Percentiles rank a stretch among this genome's conserved stretches.
phyloP scores from a whole-genome alignment of 2,113 vertebrate species.

The Brachirus orientalis region DNA sequence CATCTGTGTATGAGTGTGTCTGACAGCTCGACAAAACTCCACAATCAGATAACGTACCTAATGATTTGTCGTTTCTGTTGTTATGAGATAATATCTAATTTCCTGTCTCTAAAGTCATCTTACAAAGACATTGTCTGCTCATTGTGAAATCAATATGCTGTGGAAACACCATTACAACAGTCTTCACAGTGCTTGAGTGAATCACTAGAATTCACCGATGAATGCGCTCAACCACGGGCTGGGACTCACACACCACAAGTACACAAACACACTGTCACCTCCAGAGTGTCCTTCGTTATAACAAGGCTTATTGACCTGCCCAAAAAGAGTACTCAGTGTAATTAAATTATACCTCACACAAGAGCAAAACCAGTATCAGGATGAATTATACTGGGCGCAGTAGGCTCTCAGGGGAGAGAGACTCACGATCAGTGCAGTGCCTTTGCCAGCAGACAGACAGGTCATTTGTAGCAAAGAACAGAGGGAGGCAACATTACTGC shows the following conservation, averaged over 20 bases:
- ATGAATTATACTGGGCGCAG: conserved; percentile 44
- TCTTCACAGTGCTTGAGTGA: conserved; percentile 53
- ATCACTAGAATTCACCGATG: conserved; percentile 36
- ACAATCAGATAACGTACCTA: conserved; percentile 57
- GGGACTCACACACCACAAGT: conserved; percentile 8
- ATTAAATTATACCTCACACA: conserved; percentile 43
- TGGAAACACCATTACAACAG: conserved; percentile 67
- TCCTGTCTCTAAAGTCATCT: conserved; percentile 62
- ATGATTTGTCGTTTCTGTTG: conserved; percentile 51
- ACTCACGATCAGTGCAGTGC: conserved; percentile 39
- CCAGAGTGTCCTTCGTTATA: conserved; percentile 37
- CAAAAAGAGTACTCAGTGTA: conserved; percentile 35
- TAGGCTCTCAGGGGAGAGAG: conserved; percentile 40
- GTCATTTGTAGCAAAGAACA: conserved; percentile 46
- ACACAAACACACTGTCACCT: conserved; percentile 31
- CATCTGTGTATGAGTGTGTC: conserved; percentile 26
- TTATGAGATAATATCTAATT: conserved; percentile 70
- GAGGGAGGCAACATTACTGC: not conserved
- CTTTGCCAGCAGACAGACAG: conserved; percentile 44
- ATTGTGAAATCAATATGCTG: conserved; percentile 70
- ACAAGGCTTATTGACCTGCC: conserved; percentile 28
- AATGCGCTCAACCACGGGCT: conserved; percentile 3
- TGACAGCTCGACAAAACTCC: conserved; percentile 53
- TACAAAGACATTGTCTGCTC: conserved; percentile 66
- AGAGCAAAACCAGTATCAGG: conserved; percentile 44